phyloP scores from a whole-genome alignment of 2,797 vertebrate genomes.

The Diplodus sargus region DNA sequence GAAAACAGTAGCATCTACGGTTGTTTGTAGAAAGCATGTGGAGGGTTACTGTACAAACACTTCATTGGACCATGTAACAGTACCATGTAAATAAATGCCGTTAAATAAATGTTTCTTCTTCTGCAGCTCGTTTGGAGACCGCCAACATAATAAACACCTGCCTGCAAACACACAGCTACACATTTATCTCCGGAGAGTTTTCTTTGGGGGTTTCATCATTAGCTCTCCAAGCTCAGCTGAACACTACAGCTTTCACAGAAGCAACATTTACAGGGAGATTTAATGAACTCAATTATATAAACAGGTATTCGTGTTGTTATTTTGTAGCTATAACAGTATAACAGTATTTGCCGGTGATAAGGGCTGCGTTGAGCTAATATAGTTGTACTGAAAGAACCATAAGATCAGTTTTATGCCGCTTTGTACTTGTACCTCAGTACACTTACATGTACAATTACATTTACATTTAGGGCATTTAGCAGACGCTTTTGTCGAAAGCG shows the following conservation, averaged over 20 bases:
- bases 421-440: no score
- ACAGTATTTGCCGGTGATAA: background rate
- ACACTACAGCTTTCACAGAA: no score
- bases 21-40: background rate
- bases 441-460: no score
- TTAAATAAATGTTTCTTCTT: no score
- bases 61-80: conserved; percentile 1
- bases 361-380: background rate
- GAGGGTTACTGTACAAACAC: background rate
- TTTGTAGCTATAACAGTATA: background rate
- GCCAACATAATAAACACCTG: background rate
- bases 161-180: background rate
- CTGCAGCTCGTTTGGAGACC: no score
- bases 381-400: background rate
- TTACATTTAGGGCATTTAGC: no score
- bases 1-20: no score
- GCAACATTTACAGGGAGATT: background rate
- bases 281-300: background rate
- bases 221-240: background rate
- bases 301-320: background rate
- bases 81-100: no score
- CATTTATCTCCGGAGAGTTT: background rate
- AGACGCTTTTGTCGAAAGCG: no score
- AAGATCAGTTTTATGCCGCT: background rate
- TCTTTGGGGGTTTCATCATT: background rate